Evolutionary conservation across 2,113 vertebrate genomes (phyloP).

Genomic region (Mus pahari): DNA sequence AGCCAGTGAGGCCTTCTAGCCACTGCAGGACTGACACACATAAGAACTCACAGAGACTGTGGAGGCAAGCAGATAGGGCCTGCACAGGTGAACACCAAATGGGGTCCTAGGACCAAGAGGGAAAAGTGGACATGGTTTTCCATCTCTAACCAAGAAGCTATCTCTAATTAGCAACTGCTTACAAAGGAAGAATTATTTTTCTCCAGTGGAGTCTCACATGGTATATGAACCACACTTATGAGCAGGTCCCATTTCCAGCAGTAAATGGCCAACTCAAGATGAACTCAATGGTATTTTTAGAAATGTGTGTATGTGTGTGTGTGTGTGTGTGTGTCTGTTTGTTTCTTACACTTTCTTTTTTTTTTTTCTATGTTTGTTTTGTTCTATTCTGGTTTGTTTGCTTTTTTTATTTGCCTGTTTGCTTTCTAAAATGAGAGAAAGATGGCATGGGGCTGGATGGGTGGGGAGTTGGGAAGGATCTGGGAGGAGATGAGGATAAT

Average conservation of each 20-base stretch:
- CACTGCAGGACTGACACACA: neutral
- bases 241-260: neutral
- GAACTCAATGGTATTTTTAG: neutral
- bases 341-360: neutral
- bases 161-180: neutral
- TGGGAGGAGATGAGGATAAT: neutral
- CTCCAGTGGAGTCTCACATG: neutral
- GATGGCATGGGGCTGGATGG: neutral
- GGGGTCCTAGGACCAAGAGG: neutral
- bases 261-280: neutral
- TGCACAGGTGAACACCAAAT: neutral
- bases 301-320: neutral
- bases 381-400: neutral
- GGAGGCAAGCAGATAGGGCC: neutral
- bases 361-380: neutral
- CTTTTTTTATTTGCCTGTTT: neutral
- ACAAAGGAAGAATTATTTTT: neutral
- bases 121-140: neutral
- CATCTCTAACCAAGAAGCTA: neutral
- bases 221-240: neutral
- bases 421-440: neutral
- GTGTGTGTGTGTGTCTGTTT: neutral
- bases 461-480: neutral
- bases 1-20: neutral
- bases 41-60: neutral